Conservation (phyloP, 2,113 vertebrate genomes). For the Rhinopithecus roxellana region DNA sequence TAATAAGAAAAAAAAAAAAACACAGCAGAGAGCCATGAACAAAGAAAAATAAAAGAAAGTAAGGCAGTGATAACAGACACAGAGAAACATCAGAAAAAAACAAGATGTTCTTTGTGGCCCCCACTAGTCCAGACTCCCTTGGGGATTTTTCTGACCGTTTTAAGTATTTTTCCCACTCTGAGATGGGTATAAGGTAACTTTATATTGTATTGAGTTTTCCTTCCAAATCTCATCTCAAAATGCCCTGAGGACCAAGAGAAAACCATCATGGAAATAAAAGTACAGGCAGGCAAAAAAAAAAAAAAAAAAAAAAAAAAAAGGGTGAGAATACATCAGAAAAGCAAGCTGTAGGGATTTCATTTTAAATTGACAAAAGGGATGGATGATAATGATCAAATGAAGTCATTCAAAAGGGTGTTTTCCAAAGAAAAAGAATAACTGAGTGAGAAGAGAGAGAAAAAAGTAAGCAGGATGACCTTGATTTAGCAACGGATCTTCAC, state of each 20-base stretch:
- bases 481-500: constrained; percentile 38
- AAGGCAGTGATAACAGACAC: neutral
- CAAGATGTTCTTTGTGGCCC: constrained; percentile 46
- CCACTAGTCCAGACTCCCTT: constrained; percentile 42
- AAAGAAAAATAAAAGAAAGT: constrained; percentile 39
- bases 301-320: neutral
- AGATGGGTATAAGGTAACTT: constrained; percentile 55
- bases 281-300: neutral
- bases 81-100: neutral
- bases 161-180: constrained; percentile 33
- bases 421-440: constrained; percentile 29
- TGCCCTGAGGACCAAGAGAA: constrained; percentile 45
- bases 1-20: neutral
- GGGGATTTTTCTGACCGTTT: constrained; percentile 24
- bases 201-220: constrained; percentile 50
- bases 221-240: constrained; percentile 63
- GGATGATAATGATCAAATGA: constrained; percentile 43
- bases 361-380: constrained; percentile 37
- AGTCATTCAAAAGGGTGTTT: constrained; percentile 34
- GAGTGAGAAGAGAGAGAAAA: neutral
- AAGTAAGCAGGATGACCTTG: constrained; percentile 47
- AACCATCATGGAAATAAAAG: constrained; percentile 64
- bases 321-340: constrained; percentile 36
- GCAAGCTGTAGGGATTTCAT: neutral
- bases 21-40: neutral